Conservation (phyloP, 53 echinoderm and acorn worm species). For the Holothuria leucospilota region DNA sequence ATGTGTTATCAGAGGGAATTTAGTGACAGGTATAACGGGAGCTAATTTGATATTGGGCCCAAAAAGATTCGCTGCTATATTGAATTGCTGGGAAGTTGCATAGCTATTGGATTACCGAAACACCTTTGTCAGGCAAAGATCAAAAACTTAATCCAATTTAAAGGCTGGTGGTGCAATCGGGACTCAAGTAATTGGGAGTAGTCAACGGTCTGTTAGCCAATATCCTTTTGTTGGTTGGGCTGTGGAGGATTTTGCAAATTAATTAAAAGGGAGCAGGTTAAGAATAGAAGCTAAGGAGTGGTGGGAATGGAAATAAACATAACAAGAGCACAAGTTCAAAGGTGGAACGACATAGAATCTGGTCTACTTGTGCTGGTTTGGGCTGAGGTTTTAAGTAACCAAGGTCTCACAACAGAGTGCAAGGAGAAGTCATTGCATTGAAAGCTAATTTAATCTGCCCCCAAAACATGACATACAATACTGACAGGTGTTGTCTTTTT, state of each 20-base stretch:
- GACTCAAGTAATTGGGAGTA: constrained; percentile 21
- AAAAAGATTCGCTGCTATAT: constrained; percentile 22
- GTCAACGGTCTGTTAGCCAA: constrained; percentile 34
- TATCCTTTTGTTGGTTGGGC: constrained; percentile 19
- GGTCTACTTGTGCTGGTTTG: no score
- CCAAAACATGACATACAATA: no score
- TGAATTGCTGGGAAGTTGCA: constrained; percentile 23
- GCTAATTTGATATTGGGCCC: not conserved
- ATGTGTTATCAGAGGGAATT: not conserved
- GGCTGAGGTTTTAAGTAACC: no score
- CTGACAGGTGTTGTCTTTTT: no score
- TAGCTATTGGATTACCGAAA: constrained; percentile 31
- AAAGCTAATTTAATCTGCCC: no score
- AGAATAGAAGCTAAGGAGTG: not conserved
- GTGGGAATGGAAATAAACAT: no score
- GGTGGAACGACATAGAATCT: no score
- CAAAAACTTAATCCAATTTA: constrained; percentile 30
- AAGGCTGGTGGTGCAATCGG: not conserved
- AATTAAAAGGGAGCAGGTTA: constrained; percentile 11
- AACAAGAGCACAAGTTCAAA: no score
- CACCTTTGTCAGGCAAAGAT: constrained; percentile 27
- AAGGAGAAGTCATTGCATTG: no score
- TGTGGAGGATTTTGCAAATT: constrained; percentile 22
- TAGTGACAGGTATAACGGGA: not conserved
- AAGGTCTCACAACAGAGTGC: no score